These are phyloP conservation scores for Alectoris magna DNA, from an alignment of 2,797 vertebrate genomes.

Conservation along the genomic window DNA sequence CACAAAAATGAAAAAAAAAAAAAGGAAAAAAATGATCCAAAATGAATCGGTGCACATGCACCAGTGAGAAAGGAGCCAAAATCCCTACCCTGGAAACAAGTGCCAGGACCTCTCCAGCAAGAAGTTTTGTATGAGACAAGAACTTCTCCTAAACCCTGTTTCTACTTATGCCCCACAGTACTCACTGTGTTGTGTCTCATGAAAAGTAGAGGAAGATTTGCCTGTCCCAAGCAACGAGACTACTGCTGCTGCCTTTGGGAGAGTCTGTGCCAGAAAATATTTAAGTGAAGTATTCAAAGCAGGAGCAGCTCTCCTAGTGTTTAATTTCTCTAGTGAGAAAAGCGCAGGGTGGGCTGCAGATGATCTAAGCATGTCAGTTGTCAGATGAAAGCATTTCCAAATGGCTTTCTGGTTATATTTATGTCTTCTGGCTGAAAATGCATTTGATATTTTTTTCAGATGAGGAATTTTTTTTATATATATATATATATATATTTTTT, in stretches of 20 bases:
- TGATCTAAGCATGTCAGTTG: slow-evolving; percentile 75
- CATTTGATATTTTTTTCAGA: slow-evolving; percentile 71
- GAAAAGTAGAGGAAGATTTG: not conserved
- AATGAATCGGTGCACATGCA: not conserved
- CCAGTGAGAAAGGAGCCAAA: not conserved
- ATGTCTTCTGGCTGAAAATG: slow-evolving; percentile 71
- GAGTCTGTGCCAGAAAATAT: slow-evolving; percentile 62
- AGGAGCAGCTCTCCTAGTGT: slow-evolving; percentile 65
- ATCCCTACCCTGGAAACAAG: not conserved
- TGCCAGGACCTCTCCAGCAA: not conserved
- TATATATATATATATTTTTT: too few species aligned
- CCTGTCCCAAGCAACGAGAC: not conserved
- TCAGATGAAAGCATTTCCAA: slow-evolving; percentile 76
- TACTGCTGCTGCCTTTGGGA: slow-evolving; percentile 34
- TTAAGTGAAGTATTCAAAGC: slow-evolving; percentile 68
- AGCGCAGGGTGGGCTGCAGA: slow-evolving; percentile 71
- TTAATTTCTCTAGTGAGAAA: slow-evolving; percentile 75
- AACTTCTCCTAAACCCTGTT: not conserved
- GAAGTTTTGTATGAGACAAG: not conserved
- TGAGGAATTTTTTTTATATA: not conserved
- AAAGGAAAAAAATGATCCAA: not conserved
- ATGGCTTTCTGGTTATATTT: slow-evolving; percentile 75
- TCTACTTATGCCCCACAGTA: not conserved
- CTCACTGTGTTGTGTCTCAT: not conserved
- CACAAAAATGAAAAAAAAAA: too few species aligned